Percentiles rank a stretch among this genome's conserved stretches.
phyloP scores from a whole-genome alignment of 2,797 vertebrate genomes.

The Petrocephalus sullivani region DNA sequence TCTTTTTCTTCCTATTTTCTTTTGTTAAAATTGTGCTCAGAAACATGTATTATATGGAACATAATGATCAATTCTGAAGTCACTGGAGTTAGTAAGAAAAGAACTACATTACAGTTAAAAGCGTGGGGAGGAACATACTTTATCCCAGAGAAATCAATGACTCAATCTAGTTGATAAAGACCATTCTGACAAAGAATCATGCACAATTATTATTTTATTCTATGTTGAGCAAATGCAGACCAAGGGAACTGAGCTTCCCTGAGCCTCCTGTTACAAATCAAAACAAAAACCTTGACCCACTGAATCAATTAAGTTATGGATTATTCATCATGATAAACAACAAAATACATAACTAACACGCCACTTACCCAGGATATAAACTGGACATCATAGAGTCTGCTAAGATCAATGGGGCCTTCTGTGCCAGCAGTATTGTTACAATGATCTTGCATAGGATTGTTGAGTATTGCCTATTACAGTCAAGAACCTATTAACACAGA shows the following conservation, averaged over 20 bases:
- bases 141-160: slow-evolving; percentile 7
- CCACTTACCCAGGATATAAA: not conserved
- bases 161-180: not conserved
- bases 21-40: slow-evolving; percentile 7
- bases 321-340: not conserved
- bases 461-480: not conserved
- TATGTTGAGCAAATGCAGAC: not conserved
- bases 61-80: not conserved
- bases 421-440: not conserved
- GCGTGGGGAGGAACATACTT: not conserved
- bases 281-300: not conserved
- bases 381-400: not conserved
- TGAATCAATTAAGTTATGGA: not conserved
- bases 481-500: not conserved
- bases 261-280: not conserved
- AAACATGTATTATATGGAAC: slow-evolving; percentile 2
- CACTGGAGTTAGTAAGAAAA: not conserved
- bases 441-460: not conserved
- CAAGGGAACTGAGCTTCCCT: not conserved
- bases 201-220: not conserved
- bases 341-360: not conserved
- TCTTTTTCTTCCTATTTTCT: not conserved
- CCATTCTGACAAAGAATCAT: not conserved
- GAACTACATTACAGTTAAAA: not conserved
- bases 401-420: not conserved